A percentile compares a stretch with the other conserved stretches of the same genome.
Evolutionary conservation across 35 echinoderm and acorn worm genomes (phyloP).

Genomic region (Eucidaris tribuloides): DNA sequence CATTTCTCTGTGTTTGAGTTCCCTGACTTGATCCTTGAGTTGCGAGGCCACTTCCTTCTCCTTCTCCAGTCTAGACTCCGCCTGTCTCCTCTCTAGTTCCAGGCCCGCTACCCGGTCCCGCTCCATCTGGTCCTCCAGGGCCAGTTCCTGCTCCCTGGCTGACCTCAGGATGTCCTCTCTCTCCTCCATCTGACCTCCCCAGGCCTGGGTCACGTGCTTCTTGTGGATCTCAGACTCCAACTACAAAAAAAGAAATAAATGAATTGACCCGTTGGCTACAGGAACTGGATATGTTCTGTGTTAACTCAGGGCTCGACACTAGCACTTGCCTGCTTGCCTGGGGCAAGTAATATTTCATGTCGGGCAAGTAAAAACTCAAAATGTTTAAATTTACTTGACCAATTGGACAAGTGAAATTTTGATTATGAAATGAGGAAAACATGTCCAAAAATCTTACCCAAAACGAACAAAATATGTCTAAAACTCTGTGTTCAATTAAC

Average conservation of each 20-base stretch:
- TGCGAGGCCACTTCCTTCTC: slow-evolving; percentile 76
- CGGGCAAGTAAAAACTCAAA: too few relatives aligned
- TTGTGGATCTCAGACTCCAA: slow-evolving; percentile 86
- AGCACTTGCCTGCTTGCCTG: too few relatives aligned
- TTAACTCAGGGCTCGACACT: too few relatives aligned
- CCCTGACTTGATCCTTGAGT: slow-evolving; percentile 85
- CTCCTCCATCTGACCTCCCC: slow-evolving; percentile 76
- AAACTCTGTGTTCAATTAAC: too few relatives aligned
- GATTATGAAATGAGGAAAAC: too few relatives aligned
- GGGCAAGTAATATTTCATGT: too few relatives aligned
- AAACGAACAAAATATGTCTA: too few relatives aligned
- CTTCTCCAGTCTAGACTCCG: slow-evolving; percentile 67
- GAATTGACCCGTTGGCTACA: too few relatives aligned
- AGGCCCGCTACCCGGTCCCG: slow-evolving; percentile 67
- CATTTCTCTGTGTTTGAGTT: slow-evolving; percentile 74
- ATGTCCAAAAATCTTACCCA: too few relatives aligned
- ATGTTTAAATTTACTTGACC: too few relatives aligned
- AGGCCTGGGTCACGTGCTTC: slow-evolving; percentile 72
- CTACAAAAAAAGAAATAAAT: slow-evolving; percentile 46
- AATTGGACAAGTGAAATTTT: too few relatives aligned
- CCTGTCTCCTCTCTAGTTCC: slow-evolving; percentile 62
- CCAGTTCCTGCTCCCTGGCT: slow-evolving; percentile 55
- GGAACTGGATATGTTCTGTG: too few relatives aligned
- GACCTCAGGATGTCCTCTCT: slow-evolving; percentile 37
- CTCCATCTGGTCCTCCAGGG: slow-evolving; percentile 71